Evolutionary conservation across 2,888 invertebrate species (phyloP), one percentile per base, ranked within the genome.

Genomic region (Falcaria lacertinaria): DNA sequence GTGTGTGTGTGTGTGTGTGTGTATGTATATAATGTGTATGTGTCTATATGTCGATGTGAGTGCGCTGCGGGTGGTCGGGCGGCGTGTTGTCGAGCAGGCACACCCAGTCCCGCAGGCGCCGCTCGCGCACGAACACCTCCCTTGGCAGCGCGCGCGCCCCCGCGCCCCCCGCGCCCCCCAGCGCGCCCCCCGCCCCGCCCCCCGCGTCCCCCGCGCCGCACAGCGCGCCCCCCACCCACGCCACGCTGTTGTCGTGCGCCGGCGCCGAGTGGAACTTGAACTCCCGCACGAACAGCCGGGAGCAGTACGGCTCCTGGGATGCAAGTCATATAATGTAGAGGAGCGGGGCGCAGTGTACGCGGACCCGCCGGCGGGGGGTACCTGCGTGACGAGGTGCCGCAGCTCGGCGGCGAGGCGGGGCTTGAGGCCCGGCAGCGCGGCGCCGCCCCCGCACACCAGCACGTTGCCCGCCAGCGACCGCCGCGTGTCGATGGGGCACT

Each of bases 401-500:
- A 98, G 86, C 80, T 98, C 98, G 1, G 91, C 85, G 53, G 93
- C 92, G 1, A 99, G 89, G 42, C 98, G 91, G 15, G 95, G 91
- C 64, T 92, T 91, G 61, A 99, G 93, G 0, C 98, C 98, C 42
- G 94, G 93, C 52, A 95, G 86, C 91, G 95, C 94, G 0, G 94
- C 90, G 1, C 95, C 94, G 8, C 99, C 99, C 28, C 98, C 99
- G 43, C 95, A 92, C 15, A 98, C 82, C 43, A 98, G 87, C 55
- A 98, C 92, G 80, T 96, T 97, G 73, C 93, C 94, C 0, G 96
- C 94, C 33, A 99, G 87, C 39, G 90, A 89, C 42, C 91, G 91
- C 11, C 98, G 91, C 48, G 94, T 92, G 88, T 98, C 98, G 16
- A 97, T 90, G 0, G 97, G 95, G 58, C 96, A 95, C 91, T 94